These are phyloP conservation scores for Eclectus roratus DNA, from an alignment of 2,113 vertebrate genomes.

Conservation along the genomic window DNA sequence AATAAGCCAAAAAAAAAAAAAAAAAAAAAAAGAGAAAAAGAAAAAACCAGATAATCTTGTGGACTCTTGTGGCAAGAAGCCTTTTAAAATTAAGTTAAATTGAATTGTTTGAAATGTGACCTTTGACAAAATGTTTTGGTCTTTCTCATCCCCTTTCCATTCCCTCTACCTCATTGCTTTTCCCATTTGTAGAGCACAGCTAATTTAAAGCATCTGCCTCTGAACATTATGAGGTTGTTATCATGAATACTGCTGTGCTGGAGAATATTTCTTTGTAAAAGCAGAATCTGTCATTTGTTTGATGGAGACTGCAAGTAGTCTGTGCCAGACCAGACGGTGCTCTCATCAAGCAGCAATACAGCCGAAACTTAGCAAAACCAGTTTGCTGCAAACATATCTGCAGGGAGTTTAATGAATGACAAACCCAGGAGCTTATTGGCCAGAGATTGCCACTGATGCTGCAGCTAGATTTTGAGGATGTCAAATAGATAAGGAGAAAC, in stretches of 20 bases:
- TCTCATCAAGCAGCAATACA: neutral
- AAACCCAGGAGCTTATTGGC: neutral
- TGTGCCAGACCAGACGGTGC: neutral
- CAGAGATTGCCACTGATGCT: neutral
- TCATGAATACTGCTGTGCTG: neutral
- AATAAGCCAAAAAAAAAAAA: neutral
- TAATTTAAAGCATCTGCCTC: constrained; percentile 21
- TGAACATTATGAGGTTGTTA: neutral
- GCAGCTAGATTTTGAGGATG: neutral
- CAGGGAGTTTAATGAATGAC: neutral
- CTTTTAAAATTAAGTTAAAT: neutral
- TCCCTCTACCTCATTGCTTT: neutral
- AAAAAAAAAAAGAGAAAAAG: no score
- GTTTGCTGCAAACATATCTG: neutral
- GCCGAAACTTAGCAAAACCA: neutral
- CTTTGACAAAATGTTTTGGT: neutral
- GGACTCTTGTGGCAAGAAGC: neutral
- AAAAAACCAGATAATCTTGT: neutral
- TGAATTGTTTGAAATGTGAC: neutral
- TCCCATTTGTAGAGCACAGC: neutral
- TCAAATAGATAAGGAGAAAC: neutral
- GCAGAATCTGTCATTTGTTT: neutral
- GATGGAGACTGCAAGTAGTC: neutral
- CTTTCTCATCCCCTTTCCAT: neutral
- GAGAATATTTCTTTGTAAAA: neutral